phyloP scores from a whole-genome alignment of 2,888 invertebrate species.

The Amaurobius ferox region DNA sequence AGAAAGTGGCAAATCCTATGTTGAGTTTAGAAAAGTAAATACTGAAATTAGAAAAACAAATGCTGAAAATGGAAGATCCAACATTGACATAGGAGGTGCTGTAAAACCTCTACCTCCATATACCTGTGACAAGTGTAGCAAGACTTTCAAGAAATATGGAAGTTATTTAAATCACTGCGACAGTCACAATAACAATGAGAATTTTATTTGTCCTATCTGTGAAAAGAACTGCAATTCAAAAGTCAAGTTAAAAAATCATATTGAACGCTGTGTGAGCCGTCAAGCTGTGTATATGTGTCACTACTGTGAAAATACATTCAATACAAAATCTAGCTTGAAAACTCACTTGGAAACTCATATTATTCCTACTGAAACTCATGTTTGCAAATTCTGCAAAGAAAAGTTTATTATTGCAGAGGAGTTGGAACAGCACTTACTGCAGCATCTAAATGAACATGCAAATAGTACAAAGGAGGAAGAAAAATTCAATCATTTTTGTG shows the following conservation, averaged over 20 bases:
- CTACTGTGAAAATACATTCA: slow-evolving; percentile 42
- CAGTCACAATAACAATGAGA: slow-evolving; percentile 14
- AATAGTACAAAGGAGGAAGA: not conserved
- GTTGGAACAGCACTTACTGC: slow-evolving; percentile 35
- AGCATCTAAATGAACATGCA: slow-evolving; percentile 10
- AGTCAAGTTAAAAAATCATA: not conserved
- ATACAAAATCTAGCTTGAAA: slow-evolving; percentile 24
- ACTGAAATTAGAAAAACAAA: too few species aligned
- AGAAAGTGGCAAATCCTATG: too few species aligned
- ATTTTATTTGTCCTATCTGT: not conserved
- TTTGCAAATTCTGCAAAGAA: slow-evolving; percentile 54
- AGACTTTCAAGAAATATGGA: slow-evolving; percentile 48
- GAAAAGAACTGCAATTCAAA: not conserved
- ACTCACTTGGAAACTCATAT: slow-evolving; percentile 20
- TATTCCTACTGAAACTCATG: not conserved
- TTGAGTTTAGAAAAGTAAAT: too few species aligned
- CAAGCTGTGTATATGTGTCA: slow-evolving; percentile 3
- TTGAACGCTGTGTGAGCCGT: not conserved
- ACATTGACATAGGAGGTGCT: not conserved
- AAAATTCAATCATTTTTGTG: slow-evolving; percentile 40
- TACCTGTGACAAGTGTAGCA: slow-evolving; percentile 39
- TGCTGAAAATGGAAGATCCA: not conserved
- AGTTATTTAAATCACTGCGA: slow-evolving; percentile 43
- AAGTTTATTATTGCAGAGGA: slow-evolving; percentile 20
- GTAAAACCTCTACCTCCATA: slow-evolving; percentile 31